Percentiles rank a stretch among this genome's conserved stretches.
Evolutionary conservation across 2,888 invertebrate genomes (phyloP).

Genomic region (Anaspis maculata): DNA sequence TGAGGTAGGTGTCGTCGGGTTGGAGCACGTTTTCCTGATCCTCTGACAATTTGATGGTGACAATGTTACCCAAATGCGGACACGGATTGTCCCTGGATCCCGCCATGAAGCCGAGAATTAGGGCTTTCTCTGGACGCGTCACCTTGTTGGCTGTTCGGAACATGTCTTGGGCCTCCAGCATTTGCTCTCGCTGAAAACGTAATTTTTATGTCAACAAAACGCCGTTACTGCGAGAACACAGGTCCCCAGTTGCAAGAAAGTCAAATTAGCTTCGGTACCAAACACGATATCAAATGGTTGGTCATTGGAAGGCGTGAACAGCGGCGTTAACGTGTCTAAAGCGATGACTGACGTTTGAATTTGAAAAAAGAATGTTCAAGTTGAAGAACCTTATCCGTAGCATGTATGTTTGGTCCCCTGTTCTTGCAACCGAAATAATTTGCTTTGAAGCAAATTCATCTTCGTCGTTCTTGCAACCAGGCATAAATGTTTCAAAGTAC

Average conservation of each 20-base stretch:
- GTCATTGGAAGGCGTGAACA: too few relatives aligned
- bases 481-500: too few relatives aligned
- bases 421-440: too few relatives aligned
- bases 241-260: constrained; percentile 1
- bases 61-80: constrained; percentile 92
- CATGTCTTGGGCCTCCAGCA: constrained; percentile 96
- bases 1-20: constrained; percentile 70
- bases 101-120: constrained; percentile 97
- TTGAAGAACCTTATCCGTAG: too few relatives aligned
- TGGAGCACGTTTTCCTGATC: constrained; percentile 81
- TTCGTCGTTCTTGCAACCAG: too few relatives aligned
- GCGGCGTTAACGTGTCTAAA: too few relatives aligned
- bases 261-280: too few relatives aligned
- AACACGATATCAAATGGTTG: neutral
- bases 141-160: constrained; percentile 93
- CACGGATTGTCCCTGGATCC: constrained; percentile 97
- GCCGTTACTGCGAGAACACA: too few relatives aligned
- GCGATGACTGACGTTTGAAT: too few relatives aligned
- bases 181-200: constrained; percentile 78
- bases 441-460: too few relatives aligned
- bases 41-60: constrained; percentile 92
- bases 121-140: constrained; percentile 91
- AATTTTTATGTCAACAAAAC: neutral
- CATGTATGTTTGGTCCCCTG: too few relatives aligned
- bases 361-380: too few relatives aligned